Conservation (phyloP, 2,888 invertebrate species). For the Hypercompe scribonia region DNA sequence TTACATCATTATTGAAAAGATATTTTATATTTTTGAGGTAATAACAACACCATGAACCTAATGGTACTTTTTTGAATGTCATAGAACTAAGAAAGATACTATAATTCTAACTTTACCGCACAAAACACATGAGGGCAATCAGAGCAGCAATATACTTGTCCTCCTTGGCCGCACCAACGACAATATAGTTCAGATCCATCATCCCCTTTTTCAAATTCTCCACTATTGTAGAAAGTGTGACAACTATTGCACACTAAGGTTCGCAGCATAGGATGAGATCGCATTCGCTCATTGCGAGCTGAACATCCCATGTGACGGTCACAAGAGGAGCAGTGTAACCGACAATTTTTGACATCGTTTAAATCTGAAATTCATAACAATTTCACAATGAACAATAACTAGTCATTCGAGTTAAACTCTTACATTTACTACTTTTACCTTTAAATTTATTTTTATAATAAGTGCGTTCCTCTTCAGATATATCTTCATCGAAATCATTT, state of each 20-base stretch:
- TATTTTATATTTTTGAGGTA: not conserved
- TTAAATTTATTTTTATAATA: conserved; percentile 83
- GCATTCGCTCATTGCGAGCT: conserved; percentile 88
- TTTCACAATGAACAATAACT: not conserved
- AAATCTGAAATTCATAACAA: conserved; percentile 79
- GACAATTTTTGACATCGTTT: conserved; percentile 85
- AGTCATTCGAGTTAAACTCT: not conserved
- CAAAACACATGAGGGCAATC: conserved; percentile 91
- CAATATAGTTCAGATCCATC: conserved; percentile 94
- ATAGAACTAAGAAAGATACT: not conserved
- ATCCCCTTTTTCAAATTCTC: conserved; percentile 93
- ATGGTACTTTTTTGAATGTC: not conserved
- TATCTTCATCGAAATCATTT: conserved; percentile 84
- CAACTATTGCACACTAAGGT: conserved; percentile 91
- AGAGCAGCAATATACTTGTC: conserved; percentile 92
- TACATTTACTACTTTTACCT: conserved; percentile 58
- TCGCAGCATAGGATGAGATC: conserved; percentile 90
- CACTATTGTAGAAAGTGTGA: conserved; percentile 92
- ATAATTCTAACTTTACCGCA: conserved; percentile 77
- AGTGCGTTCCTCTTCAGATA: conserved; percentile 83
- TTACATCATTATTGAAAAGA: not conserved
- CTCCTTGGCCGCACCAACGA: conserved; percentile 94
- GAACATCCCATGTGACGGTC: conserved; percentile 91
- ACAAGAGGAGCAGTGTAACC: conserved; percentile 92
- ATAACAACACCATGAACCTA: not conserved